A percentile compares a stretch with the other conserved stretches of the same genome.
Evolutionary conservation across 2,797 vertebrate genomes (phyloP).

Genomic region (Hozukius guyotensis): DNA sequence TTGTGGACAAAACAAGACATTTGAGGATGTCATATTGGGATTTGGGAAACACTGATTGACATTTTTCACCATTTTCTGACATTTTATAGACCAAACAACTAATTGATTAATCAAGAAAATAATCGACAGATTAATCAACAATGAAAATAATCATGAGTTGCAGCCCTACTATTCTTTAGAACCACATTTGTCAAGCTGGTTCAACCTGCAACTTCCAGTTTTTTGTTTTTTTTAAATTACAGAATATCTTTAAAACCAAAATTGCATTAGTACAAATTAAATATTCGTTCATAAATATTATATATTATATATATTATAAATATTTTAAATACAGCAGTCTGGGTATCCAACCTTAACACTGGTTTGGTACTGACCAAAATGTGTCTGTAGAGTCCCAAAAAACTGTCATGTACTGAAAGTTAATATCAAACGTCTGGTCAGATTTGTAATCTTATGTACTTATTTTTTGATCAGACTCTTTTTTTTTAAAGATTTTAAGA

Average conservation of each 20-base stretch:
- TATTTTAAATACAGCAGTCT: background rate
- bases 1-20: too few relatives aligned
- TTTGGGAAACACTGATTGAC: too few relatives aligned
- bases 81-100: too few relatives aligned
- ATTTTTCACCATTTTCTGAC: too few relatives aligned
- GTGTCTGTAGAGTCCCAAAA: background rate
- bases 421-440: background rate
- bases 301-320: background rate
- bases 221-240: background rate
- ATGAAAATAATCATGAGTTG: too few relatives aligned
- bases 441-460: background rate
- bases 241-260: background rate
- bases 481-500: background rate
- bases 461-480: background rate
- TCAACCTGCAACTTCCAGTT: background rate
- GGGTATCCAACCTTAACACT: background rate
- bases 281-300: background rate
- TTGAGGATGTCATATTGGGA: too few relatives aligned
- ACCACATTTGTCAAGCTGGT: background rate
- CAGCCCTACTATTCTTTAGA: background rate
- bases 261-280: background rate
- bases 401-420: background rate
- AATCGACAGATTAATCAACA: too few relatives aligned
- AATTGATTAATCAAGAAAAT: too few relatives aligned
- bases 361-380: background rate